These are phyloP conservation scores for Catagonus wagneri DNA, from an alignment of 2,113 vertebrate species.

Conservation along the genomic window DNA sequence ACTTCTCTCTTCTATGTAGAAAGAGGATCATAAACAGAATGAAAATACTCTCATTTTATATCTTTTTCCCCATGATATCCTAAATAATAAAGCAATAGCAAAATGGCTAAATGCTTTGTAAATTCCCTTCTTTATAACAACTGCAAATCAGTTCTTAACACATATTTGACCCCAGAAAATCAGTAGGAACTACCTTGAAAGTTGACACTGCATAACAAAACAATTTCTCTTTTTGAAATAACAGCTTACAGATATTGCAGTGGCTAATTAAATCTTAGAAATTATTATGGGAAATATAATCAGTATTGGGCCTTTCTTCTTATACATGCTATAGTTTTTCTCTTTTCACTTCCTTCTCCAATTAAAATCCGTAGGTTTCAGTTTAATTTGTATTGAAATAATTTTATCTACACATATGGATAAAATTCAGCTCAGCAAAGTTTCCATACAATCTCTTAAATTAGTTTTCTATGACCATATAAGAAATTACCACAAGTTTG, in stretches of 20 bases:
- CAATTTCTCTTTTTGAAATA: constrained; percentile 42
- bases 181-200: not conserved
- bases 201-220: not conserved
- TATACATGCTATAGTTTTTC: not conserved
- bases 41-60: not conserved
- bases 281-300: constrained; percentile 38
- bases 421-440: not conserved
- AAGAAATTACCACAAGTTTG: not conserved
- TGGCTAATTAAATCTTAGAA: constrained; percentile 39
- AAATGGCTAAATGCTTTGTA: constrained; percentile 53
- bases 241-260: not conserved
- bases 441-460: not conserved
- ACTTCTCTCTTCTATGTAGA: constrained; percentile 20
- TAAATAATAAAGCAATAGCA: constrained; percentile 51
- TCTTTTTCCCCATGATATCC: not conserved
- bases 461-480: not conserved
- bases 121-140: constrained; percentile 24
- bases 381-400: constrained; percentile 15
- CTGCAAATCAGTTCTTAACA: constrained; percentile 50
- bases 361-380: constrained; percentile 20
- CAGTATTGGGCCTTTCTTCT: not conserved
- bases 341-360: not conserved
- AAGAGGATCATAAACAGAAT: constrained; percentile 62
- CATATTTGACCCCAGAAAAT: constrained; percentile 24
- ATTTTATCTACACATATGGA: not conserved